Evolutionary conservation across 2,888 invertebrate species (phyloP).

Genomic region (Dysmachus trigonus): DNA sequence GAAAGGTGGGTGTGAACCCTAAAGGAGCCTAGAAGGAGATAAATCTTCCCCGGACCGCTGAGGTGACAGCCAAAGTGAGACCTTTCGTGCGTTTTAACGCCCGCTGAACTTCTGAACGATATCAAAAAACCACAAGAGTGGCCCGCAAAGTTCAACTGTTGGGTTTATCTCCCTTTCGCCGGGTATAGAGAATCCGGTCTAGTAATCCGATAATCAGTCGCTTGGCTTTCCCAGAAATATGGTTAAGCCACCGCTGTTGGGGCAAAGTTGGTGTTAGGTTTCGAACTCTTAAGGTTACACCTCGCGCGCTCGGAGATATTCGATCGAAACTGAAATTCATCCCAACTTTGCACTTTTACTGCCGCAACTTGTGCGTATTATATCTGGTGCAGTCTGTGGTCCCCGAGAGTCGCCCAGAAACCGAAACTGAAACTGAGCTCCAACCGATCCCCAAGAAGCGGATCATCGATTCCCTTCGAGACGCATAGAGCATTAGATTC

Average conservation of each 20-base stretch:
- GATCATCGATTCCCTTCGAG: slow-evolving; percentile 15
- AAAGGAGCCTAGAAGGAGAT: neutral
- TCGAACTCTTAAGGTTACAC: neutral
- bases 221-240: slow-evolving; percentile 18
- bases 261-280: neutral
- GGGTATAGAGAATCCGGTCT: neutral
- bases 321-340: slow-evolving; percentile 4
- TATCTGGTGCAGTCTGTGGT: slow-evolving; percentile 28
- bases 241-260: neutral
- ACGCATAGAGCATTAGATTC: neutral
- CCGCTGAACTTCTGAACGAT: neutral
- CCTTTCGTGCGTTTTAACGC: neutral
- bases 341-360: slow-evolving; percentile 25
- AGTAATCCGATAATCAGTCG: slow-evolving; percentile 22
- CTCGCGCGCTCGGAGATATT: neutral
- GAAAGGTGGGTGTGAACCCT: neutral
- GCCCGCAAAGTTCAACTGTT: neutral
- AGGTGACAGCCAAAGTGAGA: neutral
- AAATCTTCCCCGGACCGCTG: neutral
- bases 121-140: neutral
- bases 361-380: neutral
- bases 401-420: neutral
- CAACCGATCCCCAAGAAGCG: neutral
- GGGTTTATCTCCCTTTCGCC: neutral
- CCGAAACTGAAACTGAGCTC: slow-evolving; percentile 12